Percentiles rank a stretch among this genome's conserved stretches.
phyloP scores from a whole-genome alignment of 2,888 invertebrate genomes.

The Tachina fera region DNA sequence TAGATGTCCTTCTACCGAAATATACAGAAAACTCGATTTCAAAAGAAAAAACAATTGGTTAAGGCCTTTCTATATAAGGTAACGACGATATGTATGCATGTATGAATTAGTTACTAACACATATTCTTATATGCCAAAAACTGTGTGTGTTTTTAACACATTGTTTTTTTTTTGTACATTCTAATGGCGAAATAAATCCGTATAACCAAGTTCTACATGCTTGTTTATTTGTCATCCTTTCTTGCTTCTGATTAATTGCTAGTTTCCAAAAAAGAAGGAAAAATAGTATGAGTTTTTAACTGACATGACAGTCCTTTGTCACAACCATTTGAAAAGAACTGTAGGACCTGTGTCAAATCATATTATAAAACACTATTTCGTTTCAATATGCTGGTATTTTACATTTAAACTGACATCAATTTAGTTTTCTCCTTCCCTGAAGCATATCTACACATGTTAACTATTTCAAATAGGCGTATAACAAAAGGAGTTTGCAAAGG shows the following conservation, averaged over 20 bases:
- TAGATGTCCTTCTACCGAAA: too few relatives aligned
- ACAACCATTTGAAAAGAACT: not conserved
- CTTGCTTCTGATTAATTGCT: conserved; percentile 55
- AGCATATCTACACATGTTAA: conserved; percentile 17
- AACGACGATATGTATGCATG: not conserved
- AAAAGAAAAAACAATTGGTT: too few relatives aligned
- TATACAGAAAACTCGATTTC: too few relatives aligned
- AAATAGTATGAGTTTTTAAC: conserved; percentile 19
- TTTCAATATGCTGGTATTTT: conserved; percentile 1
- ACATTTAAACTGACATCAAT: conserved; percentile 37
- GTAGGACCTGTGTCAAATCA: conserved; percentile 5
- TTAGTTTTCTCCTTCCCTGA: conserved; percentile 26
- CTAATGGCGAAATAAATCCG: conserved; percentile 27
- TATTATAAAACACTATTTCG: conserved; percentile 16
- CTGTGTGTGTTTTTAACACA: not conserved
- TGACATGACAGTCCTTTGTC: conserved; percentile 27
- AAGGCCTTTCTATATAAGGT: too few relatives aligned
- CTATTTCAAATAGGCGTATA: conserved; percentile 17
- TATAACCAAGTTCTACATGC: not conserved
- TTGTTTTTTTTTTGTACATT: not conserved
- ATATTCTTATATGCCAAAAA: too few relatives aligned
- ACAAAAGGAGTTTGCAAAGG: not conserved
- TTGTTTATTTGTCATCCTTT: conserved; percentile 41
- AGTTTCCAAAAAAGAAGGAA: conserved; percentile 2
- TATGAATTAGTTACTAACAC: not conserved